These are phyloP conservation scores for Ommatoiulus sabulosus DNA, from an alignment of 2,888 invertebrate species.

Conservation along the genomic window DNA sequence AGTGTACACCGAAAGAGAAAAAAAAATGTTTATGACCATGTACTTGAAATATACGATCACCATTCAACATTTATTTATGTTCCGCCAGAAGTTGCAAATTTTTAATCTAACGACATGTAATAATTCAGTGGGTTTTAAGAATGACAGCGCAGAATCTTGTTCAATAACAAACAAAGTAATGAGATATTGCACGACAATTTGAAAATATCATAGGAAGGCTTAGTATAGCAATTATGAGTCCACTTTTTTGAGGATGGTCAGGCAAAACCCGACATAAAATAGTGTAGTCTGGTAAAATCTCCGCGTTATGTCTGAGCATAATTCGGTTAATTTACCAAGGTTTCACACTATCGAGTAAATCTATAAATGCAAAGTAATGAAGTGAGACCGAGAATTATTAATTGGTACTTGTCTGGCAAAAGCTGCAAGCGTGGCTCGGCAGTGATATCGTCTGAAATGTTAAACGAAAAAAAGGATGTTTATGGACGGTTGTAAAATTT, in stretches of 20 bases:
- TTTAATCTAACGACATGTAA: slow-evolving; percentile 42
- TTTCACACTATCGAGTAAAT: too few species aligned
- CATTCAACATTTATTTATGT: slow-evolving; percentile 23
- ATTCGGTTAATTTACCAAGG: too few species aligned
- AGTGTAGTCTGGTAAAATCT: background rate
- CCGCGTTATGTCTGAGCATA: too few species aligned
- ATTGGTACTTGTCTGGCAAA: too few species aligned
- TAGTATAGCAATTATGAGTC: background rate
- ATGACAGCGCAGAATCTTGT: slow-evolving; percentile 32
- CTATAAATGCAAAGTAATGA: too few species aligned
- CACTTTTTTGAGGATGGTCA: background rate
- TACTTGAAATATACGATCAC: slow-evolving; percentile 52
- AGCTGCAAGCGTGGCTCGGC: too few species aligned
- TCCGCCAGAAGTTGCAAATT: slow-evolving; percentile 37
- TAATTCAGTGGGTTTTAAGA: slow-evolving; percentile 24
- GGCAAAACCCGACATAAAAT: background rate
- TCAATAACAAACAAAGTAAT: slow-evolving; percentile 26
- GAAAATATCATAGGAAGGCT: background rate
- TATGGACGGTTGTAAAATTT: too few species aligned
- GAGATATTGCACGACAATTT: slow-evolving; percentile 10
- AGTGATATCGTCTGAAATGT: too few species aligned
- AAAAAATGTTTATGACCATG: slow-evolving; percentile 48
- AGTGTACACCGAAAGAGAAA: slow-evolving; percentile 6
- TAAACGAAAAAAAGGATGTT: too few species aligned
- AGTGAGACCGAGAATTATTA: too few species aligned